These are phyloP conservation scores for Xiphorhynchus erythropygius DNA, from an alignment of 2,797 vertebrate species.

Conservation along the genomic window DNA sequence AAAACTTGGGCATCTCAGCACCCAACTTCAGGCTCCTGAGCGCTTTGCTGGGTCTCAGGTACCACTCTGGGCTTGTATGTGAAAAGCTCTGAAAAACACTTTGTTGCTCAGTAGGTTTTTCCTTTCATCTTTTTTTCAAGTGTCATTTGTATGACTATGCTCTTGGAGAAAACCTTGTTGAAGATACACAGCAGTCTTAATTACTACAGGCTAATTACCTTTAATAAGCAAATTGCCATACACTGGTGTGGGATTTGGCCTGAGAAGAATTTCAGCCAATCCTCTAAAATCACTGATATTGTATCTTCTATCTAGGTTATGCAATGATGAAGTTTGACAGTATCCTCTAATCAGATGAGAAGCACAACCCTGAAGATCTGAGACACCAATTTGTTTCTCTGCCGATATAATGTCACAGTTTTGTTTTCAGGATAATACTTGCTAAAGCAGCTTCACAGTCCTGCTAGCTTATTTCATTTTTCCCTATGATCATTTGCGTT, in stretches of 20 bases:
- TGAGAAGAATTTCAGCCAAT: conserved; percentile 7
- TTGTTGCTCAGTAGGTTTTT: not conserved
- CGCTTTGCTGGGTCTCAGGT: not conserved
- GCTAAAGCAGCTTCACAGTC: not conserved
- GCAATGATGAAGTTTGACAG: not conserved
- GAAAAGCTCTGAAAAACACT: not conserved
- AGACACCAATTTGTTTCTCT: not conserved
- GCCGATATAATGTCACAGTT: not conserved
- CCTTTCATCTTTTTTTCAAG: not conserved
- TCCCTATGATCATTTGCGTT: not conserved
- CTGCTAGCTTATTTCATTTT: not conserved
- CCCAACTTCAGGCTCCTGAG: not conserved
- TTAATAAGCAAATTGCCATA: not conserved
- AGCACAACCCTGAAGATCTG: not conserved
- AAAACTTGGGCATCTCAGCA: not conserved
- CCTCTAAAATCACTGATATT: not conserved
- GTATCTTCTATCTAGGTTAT: not conserved
- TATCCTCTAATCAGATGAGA: not conserved
- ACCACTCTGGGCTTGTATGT: not conserved
- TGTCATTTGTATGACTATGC: not conserved
- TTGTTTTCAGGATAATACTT: conserved; percentile 1
- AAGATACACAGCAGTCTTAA: not conserved
- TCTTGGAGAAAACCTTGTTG: not conserved
- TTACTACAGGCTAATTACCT: conserved; percentile 15
- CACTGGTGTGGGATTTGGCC: not conserved